Evolutionary conservation across 1,140 invertebrate species (phyloP), one percentile per base, ranked within the genome.

Genomic region (Macrocentrus cingulum): DNA sequence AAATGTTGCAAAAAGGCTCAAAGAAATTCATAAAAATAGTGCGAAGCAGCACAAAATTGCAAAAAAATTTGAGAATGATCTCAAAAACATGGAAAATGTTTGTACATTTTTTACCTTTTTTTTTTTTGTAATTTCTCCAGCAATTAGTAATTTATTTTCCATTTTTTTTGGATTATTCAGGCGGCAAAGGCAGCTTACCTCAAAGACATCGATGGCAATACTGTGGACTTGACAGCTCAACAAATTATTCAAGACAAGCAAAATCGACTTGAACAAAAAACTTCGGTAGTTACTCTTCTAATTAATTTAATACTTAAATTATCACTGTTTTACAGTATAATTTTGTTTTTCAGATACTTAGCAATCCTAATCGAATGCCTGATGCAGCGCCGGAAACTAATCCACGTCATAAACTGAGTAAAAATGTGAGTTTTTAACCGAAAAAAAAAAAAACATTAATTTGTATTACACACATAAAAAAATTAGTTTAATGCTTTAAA

Each of bases 81-180:
- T 97, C 61, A 86, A 87, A 56, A 89, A 91, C 78, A 96, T 98
- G 89, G 94, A 98, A 81, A 85, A 84, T 68, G 87, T 88, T 73
- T 63, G 61, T 65, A 18, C 34, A 53, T 19, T 48, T 7, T 25
- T 20, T 53, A n/a, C n/a, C n/a, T n/a, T n/a, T n/a, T n/a, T n/a
- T n/a, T n/a, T n/a, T n/a, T n/a, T 59, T 56, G 9, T 53, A 16
- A 9, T 5, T 29, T 29, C 13, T 39, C 16, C 25, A 9, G 9
- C 29, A 39, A 39, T 42, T 13, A 25, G 25, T 22, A 32, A 52
- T 61, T 56, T 15, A 46, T 36, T 19, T 23, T 53, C 37, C 2
- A 32, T 45, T 13, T 39, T 15, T 48, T 56, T 50, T 9, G 56
- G 52, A 50, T 51, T 56, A 29, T 65, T 72, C 62, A 86, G 68